Base-by-base conservation (phyloP, 2,888 invertebrate genomes). In the Herminia tarsipennalis region DNA sequence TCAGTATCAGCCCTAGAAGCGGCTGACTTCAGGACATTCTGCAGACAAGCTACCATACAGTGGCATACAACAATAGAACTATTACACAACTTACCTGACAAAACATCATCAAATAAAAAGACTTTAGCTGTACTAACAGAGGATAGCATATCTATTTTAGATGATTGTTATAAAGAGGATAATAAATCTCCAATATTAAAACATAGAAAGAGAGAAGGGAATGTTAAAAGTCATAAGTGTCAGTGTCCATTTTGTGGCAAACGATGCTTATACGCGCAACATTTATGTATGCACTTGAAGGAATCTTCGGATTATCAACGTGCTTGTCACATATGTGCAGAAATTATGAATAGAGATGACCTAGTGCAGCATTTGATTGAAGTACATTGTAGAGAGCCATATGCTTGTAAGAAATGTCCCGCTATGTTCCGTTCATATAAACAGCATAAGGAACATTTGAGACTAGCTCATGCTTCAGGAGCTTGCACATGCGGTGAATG, bases 321-420 rank as follows among this genome's bases (percentile, higher is more conserved):
- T 18, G 87, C 87, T 0, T 90, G 90, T 35, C 73, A 81, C 25
- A 57, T 87, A 10, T 90, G 90, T 41, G 83, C 82, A 0, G 27
- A 70, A 29, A 76, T 88, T 1, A 83, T 88, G 85, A 57, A 46
- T 1, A 70, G 82, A 32, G 67, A 84, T 17, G 72, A 80, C 1
- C 46, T 89, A 14, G 61, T 86, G 0, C 12, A 36, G 1, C 90
- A 90, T 70, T 61, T 87, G 10, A 52, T 37, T 5, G 25, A 66
- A 0, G 36, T 9, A 0, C 90, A 90, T 48, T 47, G 66, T 2
- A 55, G 52, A n/a, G 40, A 66, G 4, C 68, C 79, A 0, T 76
- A 71, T 38, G 70, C 70, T 9, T 89, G 90, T 43, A 82, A 83
- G 21, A 80, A 81, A 39, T 89, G 90, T 50, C 81, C 82, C 0